These are phyloP conservation scores for Xerus inauris DNA, from an alignment of 2,113 vertebrate genomes.

Conservation along the genomic window DNA sequence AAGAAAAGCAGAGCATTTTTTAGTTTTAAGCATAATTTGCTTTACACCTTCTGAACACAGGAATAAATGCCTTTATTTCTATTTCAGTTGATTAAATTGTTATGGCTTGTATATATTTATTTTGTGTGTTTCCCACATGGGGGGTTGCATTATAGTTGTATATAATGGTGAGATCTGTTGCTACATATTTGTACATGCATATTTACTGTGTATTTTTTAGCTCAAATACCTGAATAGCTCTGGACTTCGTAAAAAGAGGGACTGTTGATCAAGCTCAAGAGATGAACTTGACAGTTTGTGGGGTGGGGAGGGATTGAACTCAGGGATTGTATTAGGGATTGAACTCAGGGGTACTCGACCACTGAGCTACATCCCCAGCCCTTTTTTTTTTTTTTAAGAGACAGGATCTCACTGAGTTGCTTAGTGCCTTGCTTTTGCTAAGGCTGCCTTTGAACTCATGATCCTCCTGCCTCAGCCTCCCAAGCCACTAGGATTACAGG, in stretches of 20 bases:
- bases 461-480: too few species aligned
- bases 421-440: too few species aligned
- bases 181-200: neutral
- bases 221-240: slow-evolving; percentile 68
- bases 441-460: too few species aligned
- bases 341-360: too few species aligned
- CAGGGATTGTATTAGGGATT: too few species aligned
- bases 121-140: slow-evolving; percentile 58
- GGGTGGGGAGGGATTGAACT: too few species aligned
- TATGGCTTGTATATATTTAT: slow-evolving; percentile 69
- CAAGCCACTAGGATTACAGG: too few species aligned
- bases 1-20: neutral
- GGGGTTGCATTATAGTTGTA: too few species aligned
- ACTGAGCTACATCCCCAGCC: too few species aligned
- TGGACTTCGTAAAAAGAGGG: slow-evolving; percentile 80
- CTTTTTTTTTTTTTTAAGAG: too few species aligned
- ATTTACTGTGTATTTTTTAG: slow-evolving; percentile 78
- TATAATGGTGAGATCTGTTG: too few species aligned
- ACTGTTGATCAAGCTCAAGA: slow-evolving; percentile 82
- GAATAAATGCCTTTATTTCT: neutral
- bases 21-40: slow-evolving; percentile 14
- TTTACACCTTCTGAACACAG: neutral
- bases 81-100: slow-evolving; percentile 13
- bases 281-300: slow-evolving; percentile 80
- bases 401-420: too few species aligned